Percentiles rank a stretch among this genome's conserved stretches.
These are phyloP conservation scores for Tetragnatha versicolor DNA, from an alignment of 1,140 invertebrate species.

Conservation along the genomic window DNA sequence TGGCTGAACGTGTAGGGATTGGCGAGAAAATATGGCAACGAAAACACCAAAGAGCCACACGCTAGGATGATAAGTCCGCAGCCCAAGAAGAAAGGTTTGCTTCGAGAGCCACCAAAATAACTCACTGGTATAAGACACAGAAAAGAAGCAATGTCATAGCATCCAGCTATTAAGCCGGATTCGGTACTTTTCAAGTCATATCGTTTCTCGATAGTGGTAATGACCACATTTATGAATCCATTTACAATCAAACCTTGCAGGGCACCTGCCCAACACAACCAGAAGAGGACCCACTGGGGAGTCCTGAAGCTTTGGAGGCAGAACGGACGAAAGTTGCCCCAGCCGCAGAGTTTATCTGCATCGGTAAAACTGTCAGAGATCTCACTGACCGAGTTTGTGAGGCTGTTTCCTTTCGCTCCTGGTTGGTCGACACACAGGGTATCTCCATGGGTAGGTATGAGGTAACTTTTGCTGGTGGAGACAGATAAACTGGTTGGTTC, in stretches of 20 bases:
- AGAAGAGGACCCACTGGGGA: slow-evolving; percentile 83
- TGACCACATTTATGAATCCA: slow-evolving; percentile 85
- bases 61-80: slow-evolving; percentile 87
- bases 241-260: slow-evolving; percentile 89
- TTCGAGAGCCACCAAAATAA: slow-evolving; percentile 81
- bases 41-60: slow-evolving; percentile 89
- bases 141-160: slow-evolving; percentile 83
- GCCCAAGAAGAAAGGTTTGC: slow-evolving; percentile 83
- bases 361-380: slow-evolving; percentile 36
- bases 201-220: slow-evolving; percentile 85
- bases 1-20: slow-evolving; percentile 54
- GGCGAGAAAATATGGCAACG: slow-evolving; percentile 86
- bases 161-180: slow-evolving; percentile 80
- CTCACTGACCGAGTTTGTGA: slow-evolving; percentile 15
- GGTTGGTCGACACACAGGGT: slow-evolving; percentile 1
- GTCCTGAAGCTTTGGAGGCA: slow-evolving; percentile 78
- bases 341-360: slow-evolving; percentile 68
- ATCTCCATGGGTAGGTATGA: slow-evolving; percentile 1
- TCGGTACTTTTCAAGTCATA: slow-evolving; percentile 81
- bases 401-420: neutral
- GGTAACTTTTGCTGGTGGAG: slow-evolving; percentile 36
- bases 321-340: slow-evolving; percentile 71
- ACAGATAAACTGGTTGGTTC: neutral
- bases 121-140: slow-evolving; percentile 82
- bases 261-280: slow-evolving; percentile 82